phyloP scores from a whole-genome alignment of 2,888 invertebrate genomes.

The Chirona hameri region DNA sequence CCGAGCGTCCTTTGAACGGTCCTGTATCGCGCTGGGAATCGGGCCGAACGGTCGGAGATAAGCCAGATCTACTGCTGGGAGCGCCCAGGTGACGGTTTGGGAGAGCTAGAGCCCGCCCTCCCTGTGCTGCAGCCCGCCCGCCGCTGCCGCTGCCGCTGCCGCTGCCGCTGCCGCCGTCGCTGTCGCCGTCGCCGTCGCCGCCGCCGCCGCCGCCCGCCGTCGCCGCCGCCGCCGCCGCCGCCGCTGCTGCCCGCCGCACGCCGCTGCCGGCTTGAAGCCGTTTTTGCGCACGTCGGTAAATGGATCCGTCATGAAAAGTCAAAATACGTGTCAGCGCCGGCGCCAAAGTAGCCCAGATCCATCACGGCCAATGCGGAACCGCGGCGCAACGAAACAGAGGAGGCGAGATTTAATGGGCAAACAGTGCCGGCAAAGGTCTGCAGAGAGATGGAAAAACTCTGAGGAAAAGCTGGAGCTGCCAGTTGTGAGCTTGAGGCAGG shows the following conservation, averaged over 20 bases:
- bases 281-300: constrained; percentile 3
- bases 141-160: too few species aligned
- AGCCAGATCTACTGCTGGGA: constrained; percentile 6
- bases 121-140: too few species aligned
- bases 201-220: too few species aligned
- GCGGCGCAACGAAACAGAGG: neutral
- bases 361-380: constrained; percentile 22
- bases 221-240: neutral
- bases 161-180: too few species aligned
- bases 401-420: neutral
- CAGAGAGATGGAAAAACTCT: neutral
- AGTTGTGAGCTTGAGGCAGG: neutral
- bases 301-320: constrained; percentile 24
- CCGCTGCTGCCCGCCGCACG: too few species aligned
- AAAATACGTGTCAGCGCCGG: neutral
- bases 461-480: neutral
- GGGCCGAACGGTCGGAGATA: neutral
- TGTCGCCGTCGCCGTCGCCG: neutral
- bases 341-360: constrained; percentile 1
- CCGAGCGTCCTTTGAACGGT: neutral
- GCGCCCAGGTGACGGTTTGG: neutral
- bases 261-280: neutral
- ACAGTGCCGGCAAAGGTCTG: neutral
- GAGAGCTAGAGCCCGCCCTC: too few species aligned
- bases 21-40: neutral